Evolutionary conservation across 2,113 vertebrate species (phyloP).

Genomic region (Xiphophorus maculatus): DNA sequence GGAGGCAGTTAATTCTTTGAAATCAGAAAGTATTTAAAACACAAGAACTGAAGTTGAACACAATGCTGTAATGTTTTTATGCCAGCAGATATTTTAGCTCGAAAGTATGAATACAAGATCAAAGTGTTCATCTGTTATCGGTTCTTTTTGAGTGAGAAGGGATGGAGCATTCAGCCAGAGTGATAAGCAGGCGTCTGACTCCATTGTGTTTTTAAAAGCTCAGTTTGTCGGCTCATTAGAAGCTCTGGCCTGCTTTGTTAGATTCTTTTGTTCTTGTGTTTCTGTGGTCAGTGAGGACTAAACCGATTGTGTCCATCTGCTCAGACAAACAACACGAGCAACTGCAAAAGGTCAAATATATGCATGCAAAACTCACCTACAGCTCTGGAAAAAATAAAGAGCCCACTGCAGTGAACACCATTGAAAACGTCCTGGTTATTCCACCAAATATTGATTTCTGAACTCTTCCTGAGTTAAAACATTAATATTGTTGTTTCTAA

Average conservation of each 20-base stretch:
- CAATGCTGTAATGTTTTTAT: neutral
- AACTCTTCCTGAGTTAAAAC: too few species aligned
- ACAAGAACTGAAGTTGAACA: neutral
- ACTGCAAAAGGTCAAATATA: neutral
- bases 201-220: slow-evolving; percentile 16
- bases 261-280: slow-evolving; percentile 26
- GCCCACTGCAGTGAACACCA: too few species aligned
- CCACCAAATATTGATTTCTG: too few species aligned
- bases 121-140: too few species aligned
- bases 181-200: slow-evolving; percentile 2
- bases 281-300: slow-evolving; percentile 9
- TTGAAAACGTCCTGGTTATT: too few species aligned
- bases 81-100: neutral
- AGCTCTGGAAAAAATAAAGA: too few species aligned
- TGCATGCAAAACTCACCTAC: neutral
- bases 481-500: too few species aligned
- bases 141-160: too few species aligned
- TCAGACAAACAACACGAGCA: neutral
- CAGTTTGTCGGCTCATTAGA: slow-evolving; percentile 24
- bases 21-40: too few species aligned
- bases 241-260: slow-evolving; percentile 35
- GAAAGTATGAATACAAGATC: neutral
- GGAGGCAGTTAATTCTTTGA: too few species aligned
- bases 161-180: neutral
- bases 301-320: slow-evolving; percentile 23